A percentile compares a stretch with the other conserved stretches of the same genome.
phyloP scores from a whole-genome alignment of 2,888 invertebrate species.

The Seira sanloemensis region DNA sequence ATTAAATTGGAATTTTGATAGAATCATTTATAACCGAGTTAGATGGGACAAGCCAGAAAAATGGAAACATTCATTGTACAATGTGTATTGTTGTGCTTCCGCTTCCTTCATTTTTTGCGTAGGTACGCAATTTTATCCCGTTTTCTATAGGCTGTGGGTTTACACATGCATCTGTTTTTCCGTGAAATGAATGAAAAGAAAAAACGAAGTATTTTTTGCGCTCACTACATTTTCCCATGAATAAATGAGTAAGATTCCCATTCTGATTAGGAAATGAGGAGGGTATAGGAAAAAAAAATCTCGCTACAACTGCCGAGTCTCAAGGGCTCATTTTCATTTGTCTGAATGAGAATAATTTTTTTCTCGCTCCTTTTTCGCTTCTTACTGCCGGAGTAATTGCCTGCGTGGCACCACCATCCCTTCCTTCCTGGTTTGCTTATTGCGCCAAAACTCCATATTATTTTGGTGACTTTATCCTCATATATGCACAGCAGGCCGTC shows the following conservation, averaged over 20 bases:
- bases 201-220: slow-evolving; percentile 40
- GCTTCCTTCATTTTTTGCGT: background rate
- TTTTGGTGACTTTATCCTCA: slow-evolving; percentile 11
- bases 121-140: background rate
- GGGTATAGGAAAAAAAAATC: too few species aligned
- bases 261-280: slow-evolving; percentile 61
- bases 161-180: background rate
- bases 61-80: too few species aligned
- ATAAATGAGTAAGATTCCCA: slow-evolving; percentile 63
- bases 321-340: slow-evolving; percentile 64
- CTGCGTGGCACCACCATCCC: slow-evolving; percentile 57
- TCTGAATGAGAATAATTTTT: slow-evolving; percentile 58
- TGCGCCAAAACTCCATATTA: too few species aligned
- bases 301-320: slow-evolving; percentile 40
- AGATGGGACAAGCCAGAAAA: slow-evolving; percentile 2
- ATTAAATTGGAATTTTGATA: slow-evolving; percentile 59
- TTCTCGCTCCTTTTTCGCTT: slow-evolving; percentile 32
- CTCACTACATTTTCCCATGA: slow-evolving; percentile 59
- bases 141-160: background rate
- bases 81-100: background rate
- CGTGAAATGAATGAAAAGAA: slow-evolving; percentile 30
- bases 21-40: slow-evolving; percentile 53
- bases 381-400: slow-evolving; percentile 43
- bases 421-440: slow-evolving; percentile 32
- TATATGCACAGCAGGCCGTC: background rate